phyloP scores from a whole-genome alignment of 2,797 vertebrate species.

The Cichlasoma orientale region DNA sequence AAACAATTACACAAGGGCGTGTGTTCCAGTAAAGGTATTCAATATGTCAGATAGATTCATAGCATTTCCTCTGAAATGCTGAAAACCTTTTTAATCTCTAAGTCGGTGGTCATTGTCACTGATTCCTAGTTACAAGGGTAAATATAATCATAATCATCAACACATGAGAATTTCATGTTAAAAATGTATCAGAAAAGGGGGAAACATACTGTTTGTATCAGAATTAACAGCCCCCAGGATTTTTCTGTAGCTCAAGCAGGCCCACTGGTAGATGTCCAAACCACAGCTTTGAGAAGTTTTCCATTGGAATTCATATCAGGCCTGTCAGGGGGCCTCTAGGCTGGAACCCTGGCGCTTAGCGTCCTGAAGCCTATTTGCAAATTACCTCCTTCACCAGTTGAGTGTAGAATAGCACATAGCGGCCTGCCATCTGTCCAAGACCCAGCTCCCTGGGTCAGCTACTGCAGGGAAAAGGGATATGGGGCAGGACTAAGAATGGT shows the following conservation, averaged over 20 bases:
- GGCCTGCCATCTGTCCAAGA: constrained; percentile 42
- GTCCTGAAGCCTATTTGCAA: constrained; percentile 67
- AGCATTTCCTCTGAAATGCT: background rate
- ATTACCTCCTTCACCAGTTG: constrained; percentile 55
- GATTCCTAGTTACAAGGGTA: background rate
- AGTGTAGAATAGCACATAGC: constrained; percentile 70
- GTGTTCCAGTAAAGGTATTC: constrained; percentile 21
- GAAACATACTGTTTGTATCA: constrained; percentile 48
- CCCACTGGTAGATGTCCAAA: constrained; percentile 64
- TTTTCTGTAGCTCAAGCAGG: constrained; percentile 30
- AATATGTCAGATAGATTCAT: background rate
- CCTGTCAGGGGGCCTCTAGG: constrained; percentile 56
- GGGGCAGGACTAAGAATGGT: constrained; percentile 35
- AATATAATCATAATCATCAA: constrained; percentile 19
- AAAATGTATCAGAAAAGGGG: background rate
- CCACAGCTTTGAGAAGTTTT: constrained; percentile 63
- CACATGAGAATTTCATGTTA: constrained; percentile 17
- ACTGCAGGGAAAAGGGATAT: constrained; percentile 51
- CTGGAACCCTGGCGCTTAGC: constrained; percentile 45
- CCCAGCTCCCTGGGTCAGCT: constrained; percentile 65
- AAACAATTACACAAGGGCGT: constrained; percentile 28
- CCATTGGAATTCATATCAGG: constrained; percentile 63
- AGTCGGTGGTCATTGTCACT: background rate
- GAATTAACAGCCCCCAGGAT: constrained; percentile 38
- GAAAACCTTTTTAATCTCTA: constrained; percentile 20